A percentile compares a stretch with the other conserved stretches of the same genome.
These are phyloP conservation scores for Frankliniella fusca DNA, from an alignment of 2,888 invertebrate species.

Conservation along the genomic window DNA sequence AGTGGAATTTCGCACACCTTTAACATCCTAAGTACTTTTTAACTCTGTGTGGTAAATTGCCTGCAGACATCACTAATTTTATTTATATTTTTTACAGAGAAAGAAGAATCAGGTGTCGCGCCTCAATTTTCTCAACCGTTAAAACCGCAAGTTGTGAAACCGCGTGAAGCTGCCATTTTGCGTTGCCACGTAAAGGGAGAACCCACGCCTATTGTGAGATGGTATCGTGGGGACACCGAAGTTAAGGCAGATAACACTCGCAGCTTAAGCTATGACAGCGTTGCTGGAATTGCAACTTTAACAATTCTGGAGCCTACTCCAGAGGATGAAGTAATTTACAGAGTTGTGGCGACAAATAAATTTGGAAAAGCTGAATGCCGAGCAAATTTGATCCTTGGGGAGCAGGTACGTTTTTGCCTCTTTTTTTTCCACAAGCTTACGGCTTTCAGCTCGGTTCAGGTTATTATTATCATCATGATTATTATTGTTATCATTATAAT, in stretches of 20 bases:
- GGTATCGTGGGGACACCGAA: constrained; percentile 62
- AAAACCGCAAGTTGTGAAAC: constrained; percentile 60
- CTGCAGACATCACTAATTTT: constrained; percentile 1
- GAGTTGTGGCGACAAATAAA: constrained; percentile 66
- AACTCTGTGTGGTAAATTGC: constrained; percentile 9
- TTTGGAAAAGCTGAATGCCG: constrained; percentile 69
- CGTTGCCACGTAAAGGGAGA: constrained; percentile 64
- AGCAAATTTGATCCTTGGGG: constrained; percentile 64
- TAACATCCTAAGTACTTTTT: neutral
- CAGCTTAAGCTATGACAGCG: constrained; percentile 56
- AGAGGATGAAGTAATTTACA: constrained; percentile 65
- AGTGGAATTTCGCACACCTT: constrained; percentile 28
- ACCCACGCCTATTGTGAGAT: constrained; percentile 67
- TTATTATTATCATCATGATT: no score
- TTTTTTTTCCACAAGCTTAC: neutral
- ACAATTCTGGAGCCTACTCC: constrained; percentile 60
- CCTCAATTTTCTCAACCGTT: constrained; percentile 63
- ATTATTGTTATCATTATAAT: no score
- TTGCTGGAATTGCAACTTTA: constrained; percentile 61
- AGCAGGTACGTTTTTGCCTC: constrained; percentile 33
- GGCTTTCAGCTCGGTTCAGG: neutral
- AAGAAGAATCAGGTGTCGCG: constrained; percentile 65
- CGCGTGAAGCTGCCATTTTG: constrained; percentile 59
- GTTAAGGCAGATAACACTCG: constrained; percentile 56
- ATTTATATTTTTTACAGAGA: constrained; percentile 50